Percentiles rank a stretch among this genome's conserved stretches.
phyloP scores from a whole-genome alignment of 2,888 invertebrate species.

The Scaptodrosophila latifasciaeformis region DNA sequence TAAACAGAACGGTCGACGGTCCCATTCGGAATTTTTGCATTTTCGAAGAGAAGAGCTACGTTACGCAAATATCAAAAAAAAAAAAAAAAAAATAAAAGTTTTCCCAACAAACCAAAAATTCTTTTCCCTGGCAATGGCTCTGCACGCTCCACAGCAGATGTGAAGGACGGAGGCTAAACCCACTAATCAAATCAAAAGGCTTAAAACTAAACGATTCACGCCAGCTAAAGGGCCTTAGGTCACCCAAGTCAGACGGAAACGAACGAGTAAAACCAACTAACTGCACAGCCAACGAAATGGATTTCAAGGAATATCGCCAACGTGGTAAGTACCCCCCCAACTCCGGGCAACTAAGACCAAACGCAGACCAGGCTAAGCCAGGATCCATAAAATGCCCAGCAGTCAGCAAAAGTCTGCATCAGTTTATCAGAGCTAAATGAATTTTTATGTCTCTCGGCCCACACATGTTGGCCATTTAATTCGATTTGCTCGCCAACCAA shows the following conservation, averaged over 20 bases:
- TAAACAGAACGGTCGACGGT: constrained; percentile 45
- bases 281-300: constrained; percentile 70
- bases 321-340: constrained; percentile 76
- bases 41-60: constrained; percentile 18
- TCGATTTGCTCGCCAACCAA: constrained; percentile 42
- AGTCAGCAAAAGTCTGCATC: constrained; percentile 23
- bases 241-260: not conserved
- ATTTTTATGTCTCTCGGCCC: constrained; percentile 27
- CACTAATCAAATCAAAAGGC: too few species aligned
- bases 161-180: not conserved
- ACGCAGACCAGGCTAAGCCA: too few species aligned
- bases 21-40: constrained; percentile 46
- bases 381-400: constrained; percentile 58
- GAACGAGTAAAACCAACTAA: too few species aligned
- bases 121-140: constrained; percentile 24
- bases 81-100: constrained; percentile 18
- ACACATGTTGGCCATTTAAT: constrained; percentile 30
- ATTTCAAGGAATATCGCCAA: constrained; percentile 77
- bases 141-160: not conserved
- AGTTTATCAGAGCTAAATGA: constrained; percentile 18
- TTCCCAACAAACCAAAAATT: constrained; percentile 8
- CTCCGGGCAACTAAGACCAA: too few species aligned
- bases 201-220: constrained; percentile 20
- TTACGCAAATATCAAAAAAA: not conserved
- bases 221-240: constrained; percentile 19